Conservation (phyloP, 2,888 invertebrate genomes). For the Xiphydria camelus region DNA sequence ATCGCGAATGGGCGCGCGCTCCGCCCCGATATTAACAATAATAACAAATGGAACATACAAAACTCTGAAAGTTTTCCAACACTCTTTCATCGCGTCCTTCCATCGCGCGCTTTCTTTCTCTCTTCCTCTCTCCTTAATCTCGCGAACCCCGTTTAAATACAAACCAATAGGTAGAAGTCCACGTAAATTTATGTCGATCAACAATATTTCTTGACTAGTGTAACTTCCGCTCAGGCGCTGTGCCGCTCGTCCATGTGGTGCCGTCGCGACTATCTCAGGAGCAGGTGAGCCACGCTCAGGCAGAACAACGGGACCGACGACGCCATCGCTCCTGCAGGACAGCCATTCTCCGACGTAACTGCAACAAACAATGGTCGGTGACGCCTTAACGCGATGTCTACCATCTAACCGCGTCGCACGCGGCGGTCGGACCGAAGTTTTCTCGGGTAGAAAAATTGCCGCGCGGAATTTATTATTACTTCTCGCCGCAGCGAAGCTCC, state of each 20-base stretch:
- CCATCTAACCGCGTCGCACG: too few species aligned
- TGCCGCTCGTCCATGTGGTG: constrained; percentile 8
- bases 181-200: constrained; percentile 27
- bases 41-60: constrained; percentile 27
- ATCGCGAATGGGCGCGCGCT: too few species aligned
- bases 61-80: constrained; percentile 13
- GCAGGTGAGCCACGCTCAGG: constrained; percentile 36
- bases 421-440: constrained; percentile 15
- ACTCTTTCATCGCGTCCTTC: constrained; percentile 6
- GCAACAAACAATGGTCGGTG: constrained; percentile 34
- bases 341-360: constrained; percentile 47
- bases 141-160: constrained; percentile 20
- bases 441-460: constrained; percentile 24
- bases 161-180: constrained; percentile 26
- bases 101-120: not conserved
- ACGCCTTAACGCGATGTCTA: constrained; percentile 5
- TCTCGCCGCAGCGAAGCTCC: not conserved
- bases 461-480: constrained; percentile 18
- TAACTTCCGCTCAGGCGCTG: constrained; percentile 9
- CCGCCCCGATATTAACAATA: constrained; percentile 17
- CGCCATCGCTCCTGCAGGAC: constrained; percentile 31
- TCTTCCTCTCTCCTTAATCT: constrained; percentile 3
- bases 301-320: constrained; percentile 13
- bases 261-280: constrained; percentile 42
- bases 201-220: constrained; percentile 18